Evolutionary conservation across 2,888 invertebrate genomes (phyloP).

Genomic region (Opisthograptis luteolata): DNA sequence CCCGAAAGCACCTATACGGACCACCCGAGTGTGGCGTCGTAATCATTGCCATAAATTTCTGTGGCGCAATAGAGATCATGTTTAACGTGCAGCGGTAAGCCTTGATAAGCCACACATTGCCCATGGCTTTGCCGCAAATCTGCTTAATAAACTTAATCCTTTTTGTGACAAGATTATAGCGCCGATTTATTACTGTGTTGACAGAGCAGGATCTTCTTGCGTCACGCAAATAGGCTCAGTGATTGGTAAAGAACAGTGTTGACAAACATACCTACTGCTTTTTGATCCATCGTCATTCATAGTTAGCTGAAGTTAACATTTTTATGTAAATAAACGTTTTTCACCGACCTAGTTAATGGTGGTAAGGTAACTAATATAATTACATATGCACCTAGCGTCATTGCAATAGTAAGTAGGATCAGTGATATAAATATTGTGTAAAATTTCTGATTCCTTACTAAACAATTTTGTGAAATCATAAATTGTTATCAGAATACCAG

Average conservation of each 20-base stretch:
- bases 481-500: constrained; percentile 38
- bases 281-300: no score
- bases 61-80: constrained; percentile 74
- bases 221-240: constrained; percentile 12
- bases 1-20: constrained; percentile 51
- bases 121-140: constrained; percentile 48
- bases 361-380: no score
- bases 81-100: constrained; percentile 55
- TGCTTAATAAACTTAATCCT: constrained; percentile 58
- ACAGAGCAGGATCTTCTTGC: constrained; percentile 22
- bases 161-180: constrained; percentile 34
- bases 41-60: constrained; percentile 70
- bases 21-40: constrained; percentile 67
- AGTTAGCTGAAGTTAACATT: no score
- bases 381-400: no score
- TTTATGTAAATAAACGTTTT: no score
- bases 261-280: no score
- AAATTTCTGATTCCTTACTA: neutral
- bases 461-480: constrained; percentile 23
- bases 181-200: constrained; percentile 35
- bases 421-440: neutral
- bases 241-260: neutral
- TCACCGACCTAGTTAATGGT: no score
- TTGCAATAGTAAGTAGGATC: neutral
- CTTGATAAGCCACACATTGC: constrained; percentile 62